Base-by-base conservation (phyloP, 64 coral and sea anemone genomes). In the Stylophora pistillata region DNA sequence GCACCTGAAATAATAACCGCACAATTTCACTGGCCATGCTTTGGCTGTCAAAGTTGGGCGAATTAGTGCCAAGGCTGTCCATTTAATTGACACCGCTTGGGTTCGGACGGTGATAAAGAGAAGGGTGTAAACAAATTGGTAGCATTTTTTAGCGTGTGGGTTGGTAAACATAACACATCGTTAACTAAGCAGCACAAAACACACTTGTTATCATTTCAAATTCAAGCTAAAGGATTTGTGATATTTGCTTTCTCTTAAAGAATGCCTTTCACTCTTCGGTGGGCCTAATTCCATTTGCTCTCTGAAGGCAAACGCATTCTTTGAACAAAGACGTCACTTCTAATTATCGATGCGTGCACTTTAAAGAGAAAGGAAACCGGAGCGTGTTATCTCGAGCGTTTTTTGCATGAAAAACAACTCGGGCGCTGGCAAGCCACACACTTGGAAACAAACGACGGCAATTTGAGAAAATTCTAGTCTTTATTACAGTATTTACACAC, bases 401-500 rank as follows among this genome's bases (percentile, higher is more conserved):
- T 11, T 26, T 59, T 34, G 57, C 31, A 2, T n/a, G n/a, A 76
- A 76, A 70, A 68, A 84, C 77, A 79, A 79, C 4, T 1, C 6
- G 28, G 29, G 53, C 4, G 56, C 77, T 28, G 77, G 56, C 55
- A 79, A 9, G 77, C 26, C n/a, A 79, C 61, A 84, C 80, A 37
- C n/a, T 84, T 47, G 18, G 53, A 84, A 84, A 37, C 31, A 53
- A 17, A 84, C 32, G 32, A 63, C 58, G 37, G 53, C 15, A 7
- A 25, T 11, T 79, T 72, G 18, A n/a, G 86, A 70, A 65, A 71
- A 71, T 79, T 65, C 61, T 29, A 69, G 56, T 89, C 33, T 89
- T 89, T 89, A 89, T 89, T 89, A 89, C 77, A 89, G 55, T 89
- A 89, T 89, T 79, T 89, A 89, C 59, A 89, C 77, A 71, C 87